Evolutionary conservation across 2,888 invertebrate genomes (phyloP), one percentile per base, ranked within the genome.

Genomic region (Diploptera punctata): DNA sequence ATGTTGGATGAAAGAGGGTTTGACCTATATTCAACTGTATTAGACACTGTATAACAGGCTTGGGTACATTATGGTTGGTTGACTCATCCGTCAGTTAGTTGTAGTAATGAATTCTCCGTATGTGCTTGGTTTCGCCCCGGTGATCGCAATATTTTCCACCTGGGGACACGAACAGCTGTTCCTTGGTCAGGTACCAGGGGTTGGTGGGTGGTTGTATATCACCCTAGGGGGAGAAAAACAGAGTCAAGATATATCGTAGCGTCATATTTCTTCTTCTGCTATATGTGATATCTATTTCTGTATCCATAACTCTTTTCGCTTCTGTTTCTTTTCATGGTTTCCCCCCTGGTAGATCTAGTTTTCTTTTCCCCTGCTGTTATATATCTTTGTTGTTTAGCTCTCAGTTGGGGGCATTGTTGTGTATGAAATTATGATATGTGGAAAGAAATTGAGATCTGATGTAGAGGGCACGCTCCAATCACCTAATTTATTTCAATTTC

Each of bases 221-320:
- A 33, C 10, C n/a, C n/a, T n/a, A n/a, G 33, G 33, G 33, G 33
- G 33, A 33, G 29, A n/a, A 26, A 19, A 65, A 19, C 44, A 31
- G 26, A 16, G 16, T 60, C 60, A 19, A n/a, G n/a, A 19, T 61
- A 38, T 61, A 57, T 69, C 68, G 57, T 57, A 33, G 68, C 29
- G 13, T 24, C 54, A 57, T 69, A 69, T 47, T 33, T 71, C 71
- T 54, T 65, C 26, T 33, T 33, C 10, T 10, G 7, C 33, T 33
- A 67, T 68, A 67, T 68, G 57, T 73, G 73, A 73, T 73, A 73
- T 73, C 73, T 73, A 33, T 73, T 73, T 73, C 73, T 54, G 54
- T 60, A 43, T n/a, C 67, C 67, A 73, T 73, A 73, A 73, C 65
- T 73, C 70, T 38, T 57, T 54, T 57, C 26, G 26, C 26, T 44